phyloP scores from a whole-genome alignment of 2,113 vertebrate species.

The Cynoglossus semilaevis region DNA sequence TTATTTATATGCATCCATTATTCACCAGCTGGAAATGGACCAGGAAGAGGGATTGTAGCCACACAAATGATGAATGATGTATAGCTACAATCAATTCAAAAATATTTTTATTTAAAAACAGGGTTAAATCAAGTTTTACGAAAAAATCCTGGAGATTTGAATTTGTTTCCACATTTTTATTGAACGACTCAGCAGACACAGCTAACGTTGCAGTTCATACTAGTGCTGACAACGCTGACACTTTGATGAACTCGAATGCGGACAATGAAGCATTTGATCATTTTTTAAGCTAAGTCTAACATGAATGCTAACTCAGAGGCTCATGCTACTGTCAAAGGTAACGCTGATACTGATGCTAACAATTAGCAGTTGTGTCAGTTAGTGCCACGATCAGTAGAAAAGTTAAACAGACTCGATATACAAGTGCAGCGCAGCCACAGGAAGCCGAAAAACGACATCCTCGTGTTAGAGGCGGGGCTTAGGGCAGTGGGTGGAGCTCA shows the following conservation, averaged over 20 bases:
- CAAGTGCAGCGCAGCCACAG: slow-evolving; percentile 26
- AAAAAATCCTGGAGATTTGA: too few relatives aligned
- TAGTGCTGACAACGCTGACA: too few relatives aligned
- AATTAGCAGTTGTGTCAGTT: neutral
- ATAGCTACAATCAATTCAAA: too few relatives aligned
- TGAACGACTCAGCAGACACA: neutral
- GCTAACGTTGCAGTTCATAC: neutral
- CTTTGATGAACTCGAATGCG: too few relatives aligned
- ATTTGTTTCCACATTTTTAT: neutral
- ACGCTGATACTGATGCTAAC: slow-evolving; percentile 10
- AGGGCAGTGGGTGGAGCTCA: slow-evolving; percentile 38
- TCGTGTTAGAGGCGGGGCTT: slow-evolving; percentile 27
- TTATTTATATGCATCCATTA: too few relatives aligned
- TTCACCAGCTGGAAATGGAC: too few relatives aligned
- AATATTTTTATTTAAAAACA: too few relatives aligned
- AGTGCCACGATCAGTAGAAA: slow-evolving; percentile 30
- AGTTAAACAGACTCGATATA: slow-evolving; percentile 46
- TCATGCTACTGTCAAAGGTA: too few relatives aligned
- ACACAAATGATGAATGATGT: too few relatives aligned
- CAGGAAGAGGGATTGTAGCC: too few relatives aligned
- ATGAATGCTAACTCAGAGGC: neutral
- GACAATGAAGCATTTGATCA: too few relatives aligned
- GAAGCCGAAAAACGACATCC: slow-evolving; percentile 43
- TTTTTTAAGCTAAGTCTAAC: neutral
- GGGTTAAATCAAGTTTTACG: too few relatives aligned